Percentiles rank a stretch among this genome's conserved stretches.
Conservation (phyloP, 2,113 vertebrate species). For the Nettapus auritus region DNA sequence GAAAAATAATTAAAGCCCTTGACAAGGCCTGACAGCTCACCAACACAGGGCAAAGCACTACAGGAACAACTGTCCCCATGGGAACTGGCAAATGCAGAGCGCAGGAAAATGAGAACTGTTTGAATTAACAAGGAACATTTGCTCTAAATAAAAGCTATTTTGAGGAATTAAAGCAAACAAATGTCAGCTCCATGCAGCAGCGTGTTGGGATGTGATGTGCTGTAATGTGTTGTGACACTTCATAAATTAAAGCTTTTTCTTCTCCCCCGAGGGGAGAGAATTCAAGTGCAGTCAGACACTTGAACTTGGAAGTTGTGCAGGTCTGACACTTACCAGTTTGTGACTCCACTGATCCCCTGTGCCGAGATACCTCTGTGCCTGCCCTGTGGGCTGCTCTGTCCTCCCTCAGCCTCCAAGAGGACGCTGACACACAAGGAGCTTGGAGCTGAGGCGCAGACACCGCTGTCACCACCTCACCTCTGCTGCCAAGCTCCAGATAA, state of each 20-base stretch:
- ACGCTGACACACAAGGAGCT: background rate
- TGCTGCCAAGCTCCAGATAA: background rate
- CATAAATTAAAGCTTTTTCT: conserved; percentile 76
- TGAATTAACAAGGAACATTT: conserved; percentile 70
- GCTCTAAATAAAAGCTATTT: conserved; percentile 75
- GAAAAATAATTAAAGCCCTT: conserved; percentile 43
- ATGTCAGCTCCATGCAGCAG: conserved; percentile 57
- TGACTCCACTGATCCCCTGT: conserved; percentile 20
- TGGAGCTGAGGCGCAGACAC: background rate
- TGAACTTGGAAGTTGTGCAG: conserved; percentile 64
- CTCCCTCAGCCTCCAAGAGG: background rate
- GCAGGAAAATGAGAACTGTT: conserved; percentile 54
- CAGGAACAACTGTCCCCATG: conserved; percentile 55
- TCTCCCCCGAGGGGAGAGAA: conserved; percentile 53
- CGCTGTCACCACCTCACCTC: rapidly evolving
- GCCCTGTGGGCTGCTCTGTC: background rate
- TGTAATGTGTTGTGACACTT: conserved; percentile 75
- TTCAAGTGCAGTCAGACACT: conserved; percentile 63
- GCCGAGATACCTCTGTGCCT: background rate
- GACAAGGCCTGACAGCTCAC: conserved; percentile 37
- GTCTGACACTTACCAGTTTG: conserved; percentile 38
- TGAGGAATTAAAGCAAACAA: conserved; percentile 75
- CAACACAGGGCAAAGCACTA: conserved; percentile 29
- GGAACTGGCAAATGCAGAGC: conserved; percentile 44
- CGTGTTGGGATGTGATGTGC: conserved; percentile 58